phyloP scores from a whole-genome alignment of 1,140 invertebrate genomes.

The Drosophila hydei region DNA sequence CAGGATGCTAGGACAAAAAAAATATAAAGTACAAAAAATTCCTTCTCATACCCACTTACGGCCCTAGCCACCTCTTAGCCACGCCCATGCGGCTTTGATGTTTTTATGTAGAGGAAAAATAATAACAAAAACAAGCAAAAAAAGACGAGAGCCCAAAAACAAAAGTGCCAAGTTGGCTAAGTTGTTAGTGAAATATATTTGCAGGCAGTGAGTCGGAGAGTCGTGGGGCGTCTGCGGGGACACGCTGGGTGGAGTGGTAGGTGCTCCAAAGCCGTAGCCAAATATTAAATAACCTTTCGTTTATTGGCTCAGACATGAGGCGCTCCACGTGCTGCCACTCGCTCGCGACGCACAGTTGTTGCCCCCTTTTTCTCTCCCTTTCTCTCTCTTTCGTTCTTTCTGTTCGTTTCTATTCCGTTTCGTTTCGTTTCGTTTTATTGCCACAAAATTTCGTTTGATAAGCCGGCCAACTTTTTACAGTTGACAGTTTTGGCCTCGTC shows the following conservation, averaged over 20 bases:
- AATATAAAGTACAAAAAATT: not conserved
- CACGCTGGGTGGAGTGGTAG: not conserved
- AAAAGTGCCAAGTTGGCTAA: slow-evolving; percentile 71
- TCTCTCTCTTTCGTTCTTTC: not conserved
- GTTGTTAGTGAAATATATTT: slow-evolving; percentile 32
- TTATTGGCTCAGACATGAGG: slow-evolving; percentile 75
- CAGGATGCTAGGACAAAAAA: slow-evolving; percentile 59
- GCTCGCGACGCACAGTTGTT: slow-evolving; percentile 11
- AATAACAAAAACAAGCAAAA: slow-evolving; percentile 2
- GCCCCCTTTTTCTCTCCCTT: not conserved
- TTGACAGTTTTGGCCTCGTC: slow-evolving; percentile 63
- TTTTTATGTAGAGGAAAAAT: slow-evolving; percentile 45
- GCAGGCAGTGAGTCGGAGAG: not conserved
- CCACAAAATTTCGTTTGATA: slow-evolving; percentile 80
- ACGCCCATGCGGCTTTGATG: slow-evolving; percentile 60
- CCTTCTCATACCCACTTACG: not conserved
- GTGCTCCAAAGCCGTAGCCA: slow-evolving; percentile 54
- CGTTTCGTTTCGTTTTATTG: slow-evolving; percentile 71
- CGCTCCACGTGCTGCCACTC: slow-evolving; percentile 41
- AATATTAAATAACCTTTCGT: slow-evolving; percentile 82
- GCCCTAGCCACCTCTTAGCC: slow-evolving; percentile 2
- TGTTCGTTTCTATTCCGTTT: slow-evolving; percentile 26
- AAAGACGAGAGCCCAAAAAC: slow-evolving; percentile 27
- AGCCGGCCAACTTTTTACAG: slow-evolving; percentile 76
- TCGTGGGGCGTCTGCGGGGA: too few relatives aligned